These are phyloP conservation scores for Heliconius cydno DNA, from an alignment of 2,888 invertebrate species.

Conservation along the genomic window DNA sequence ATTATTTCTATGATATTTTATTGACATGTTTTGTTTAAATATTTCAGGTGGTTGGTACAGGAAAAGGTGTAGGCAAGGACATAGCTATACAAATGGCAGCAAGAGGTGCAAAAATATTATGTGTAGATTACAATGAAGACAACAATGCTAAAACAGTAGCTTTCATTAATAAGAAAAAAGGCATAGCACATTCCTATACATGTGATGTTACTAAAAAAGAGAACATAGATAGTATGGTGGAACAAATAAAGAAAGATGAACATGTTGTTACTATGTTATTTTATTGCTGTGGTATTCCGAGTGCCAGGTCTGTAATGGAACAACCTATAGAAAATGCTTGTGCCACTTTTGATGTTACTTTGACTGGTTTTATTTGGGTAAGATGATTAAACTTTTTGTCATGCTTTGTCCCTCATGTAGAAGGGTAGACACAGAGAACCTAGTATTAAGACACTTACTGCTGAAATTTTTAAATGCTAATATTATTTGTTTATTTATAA, in stretches of 20 bases:
- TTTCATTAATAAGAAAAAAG: conserved; percentile 73
- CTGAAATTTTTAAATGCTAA: not conserved
- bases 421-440: not conserved
- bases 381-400: conserved; percentile 44
- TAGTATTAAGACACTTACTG: not conserved
- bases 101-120: conserved; percentile 84
- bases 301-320: conserved; percentile 80
- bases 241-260: conserved; percentile 76
- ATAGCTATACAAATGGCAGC: conserved; percentile 84
- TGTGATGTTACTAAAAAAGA: conserved; percentile 83
- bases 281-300: conserved; percentile 86
- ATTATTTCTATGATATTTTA: not conserved
- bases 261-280: conserved; percentile 85
- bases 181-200: conserved; percentile 76
- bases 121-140: conserved; percentile 85
- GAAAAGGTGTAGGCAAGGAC: conserved; percentile 86
- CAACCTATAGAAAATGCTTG: conserved; percentile 81
- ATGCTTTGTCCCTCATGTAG: not conserved
- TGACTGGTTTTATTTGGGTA: conserved; percentile 86
- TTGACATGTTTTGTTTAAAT: not conserved
- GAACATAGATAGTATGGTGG: conserved; percentile 75
- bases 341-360: conserved; percentile 82
- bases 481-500: too few species aligned
- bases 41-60: conserved; percentile 87
- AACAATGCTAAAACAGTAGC: conserved; percentile 79